Evolutionary conservation across 2,888 invertebrate species (phyloP).

Genomic region (Fragum fragum): DNA sequence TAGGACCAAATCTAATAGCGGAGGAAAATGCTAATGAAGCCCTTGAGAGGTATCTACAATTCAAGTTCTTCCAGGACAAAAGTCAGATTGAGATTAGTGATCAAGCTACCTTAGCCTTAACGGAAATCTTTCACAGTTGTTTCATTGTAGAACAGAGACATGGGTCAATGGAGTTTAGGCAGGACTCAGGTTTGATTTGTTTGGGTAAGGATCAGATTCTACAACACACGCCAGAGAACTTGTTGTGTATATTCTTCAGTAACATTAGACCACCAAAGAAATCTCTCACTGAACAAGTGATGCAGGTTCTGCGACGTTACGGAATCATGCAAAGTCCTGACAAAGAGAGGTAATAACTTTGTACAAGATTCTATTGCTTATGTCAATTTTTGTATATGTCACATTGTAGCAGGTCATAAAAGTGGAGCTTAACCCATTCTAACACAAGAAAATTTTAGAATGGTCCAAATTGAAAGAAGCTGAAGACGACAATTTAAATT

Average conservation of each 20-base stretch:
- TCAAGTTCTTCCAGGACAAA: slow-evolving; percentile 76
- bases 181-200: slow-evolving; percentile 85
- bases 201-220: slow-evolving; percentile 85
- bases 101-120: slow-evolving; percentile 81
- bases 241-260: slow-evolving; percentile 82
- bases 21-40: slow-evolving; percentile 80
- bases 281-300: slow-evolving; percentile 82
- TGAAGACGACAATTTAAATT: no score
- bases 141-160: slow-evolving; percentile 84
- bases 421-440: no score
- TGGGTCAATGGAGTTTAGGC: slow-evolving; percentile 70
- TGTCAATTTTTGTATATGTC: no score
- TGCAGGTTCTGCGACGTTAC: slow-evolving; percentile 81
- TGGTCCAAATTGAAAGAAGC: no score
- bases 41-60: slow-evolving; percentile 81
- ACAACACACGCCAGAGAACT: slow-evolving; percentile 81
- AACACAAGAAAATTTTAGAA: no score
- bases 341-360: slow-evolving; percentile 79
- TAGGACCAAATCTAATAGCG: slow-evolving; percentile 79
- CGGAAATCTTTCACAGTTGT: slow-evolving; percentile 86
- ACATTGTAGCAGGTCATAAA: no score
- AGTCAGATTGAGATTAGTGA: slow-evolving; percentile 74
- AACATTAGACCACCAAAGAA: slow-evolving; percentile 81
- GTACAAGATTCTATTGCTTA: no score
- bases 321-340: slow-evolving; percentile 82